Evolutionary conservation across 2,113 vertebrate species (phyloP).

Genomic region (Scomber japonicus): DNA sequence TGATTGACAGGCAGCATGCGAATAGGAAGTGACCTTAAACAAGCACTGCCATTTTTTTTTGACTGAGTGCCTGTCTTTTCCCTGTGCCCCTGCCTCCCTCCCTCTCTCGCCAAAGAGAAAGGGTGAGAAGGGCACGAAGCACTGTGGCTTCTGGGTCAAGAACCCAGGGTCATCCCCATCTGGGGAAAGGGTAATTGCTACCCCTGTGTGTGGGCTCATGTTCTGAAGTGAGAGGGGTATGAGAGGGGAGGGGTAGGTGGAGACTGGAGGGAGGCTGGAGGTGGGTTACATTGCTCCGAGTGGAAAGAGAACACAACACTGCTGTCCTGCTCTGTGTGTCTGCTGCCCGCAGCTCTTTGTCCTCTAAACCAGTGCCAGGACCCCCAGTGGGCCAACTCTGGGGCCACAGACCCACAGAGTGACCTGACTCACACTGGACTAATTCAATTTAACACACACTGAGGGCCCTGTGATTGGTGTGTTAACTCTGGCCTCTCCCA

Average conservation of each 20-base stretch:
- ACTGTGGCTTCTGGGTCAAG: conserved; percentile 65
- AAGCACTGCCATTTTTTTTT: conserved; percentile 63
- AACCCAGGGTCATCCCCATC: conserved; percentile 55
- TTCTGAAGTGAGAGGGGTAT: conserved; percentile 51
- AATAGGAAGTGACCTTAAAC: conserved; percentile 86
- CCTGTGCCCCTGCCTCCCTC: conserved; percentile 20
- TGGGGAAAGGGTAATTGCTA: conserved; percentile 71
- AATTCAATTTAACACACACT: conserved; percentile 68
- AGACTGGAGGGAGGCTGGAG: conserved; percentile 48
- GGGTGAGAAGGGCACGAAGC: conserved; percentile 60
- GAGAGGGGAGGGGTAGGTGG: conserved; percentile 30
- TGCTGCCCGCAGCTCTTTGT: conserved; percentile 62
- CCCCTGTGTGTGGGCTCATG: conserved; percentile 76
- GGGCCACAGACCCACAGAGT: conserved; percentile 49
- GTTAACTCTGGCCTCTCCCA: conserved; percentile 32
- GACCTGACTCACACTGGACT: conserved; percentile 65
- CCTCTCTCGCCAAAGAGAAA: conserved; percentile 47
- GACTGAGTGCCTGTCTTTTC: conserved; percentile 61
- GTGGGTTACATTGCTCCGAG: conserved; percentile 66
- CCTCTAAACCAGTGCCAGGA: conserved; percentile 57
- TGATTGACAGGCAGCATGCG: conserved; percentile 79
- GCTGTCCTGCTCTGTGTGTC: conserved; percentile 58
- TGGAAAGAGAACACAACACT: conserved; percentile 64
- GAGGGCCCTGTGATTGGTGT: conserved; percentile 46
- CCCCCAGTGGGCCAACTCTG: conserved; percentile 56